Evolutionary conservation across 2,113 vertebrate species (phyloP).

Genomic region (Irena cyanogastra): DNA sequence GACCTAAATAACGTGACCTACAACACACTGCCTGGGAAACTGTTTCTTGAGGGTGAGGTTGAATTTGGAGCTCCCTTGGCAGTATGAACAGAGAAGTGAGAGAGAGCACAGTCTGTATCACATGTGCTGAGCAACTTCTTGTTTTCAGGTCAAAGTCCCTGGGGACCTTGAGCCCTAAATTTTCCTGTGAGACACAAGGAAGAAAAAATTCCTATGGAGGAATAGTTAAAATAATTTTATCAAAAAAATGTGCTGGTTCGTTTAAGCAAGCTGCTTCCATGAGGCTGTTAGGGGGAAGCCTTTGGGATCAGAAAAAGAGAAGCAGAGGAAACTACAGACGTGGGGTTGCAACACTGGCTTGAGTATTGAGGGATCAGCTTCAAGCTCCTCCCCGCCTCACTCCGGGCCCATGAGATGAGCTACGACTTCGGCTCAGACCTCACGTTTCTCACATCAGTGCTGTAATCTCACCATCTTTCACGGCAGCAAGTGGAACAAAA

Average conservation of each 20-base stretch:
- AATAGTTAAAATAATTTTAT: background rate
- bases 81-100: background rate
- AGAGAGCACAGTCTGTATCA: background rate
- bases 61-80: background rate
- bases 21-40: background rate
- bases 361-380: background rate
- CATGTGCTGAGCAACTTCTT: background rate
- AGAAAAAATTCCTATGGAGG: background rate
- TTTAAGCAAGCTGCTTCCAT: background rate
- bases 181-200: background rate
- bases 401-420: background rate
- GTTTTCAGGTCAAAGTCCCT: background rate
- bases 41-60: background rate
- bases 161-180: background rate
- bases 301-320: background rate
- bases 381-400: background rate
- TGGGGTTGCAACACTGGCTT: background rate
- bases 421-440: background rate
- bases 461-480: background rate
- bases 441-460: background rate
- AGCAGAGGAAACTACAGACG: background rate
- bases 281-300: background rate
- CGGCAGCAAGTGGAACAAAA: background rate
- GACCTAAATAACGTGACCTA: background rate
- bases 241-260: accelerated